phyloP scores from a whole-genome alignment of 2,797 vertebrate species.

The Sternotherus odoratus region DNA sequence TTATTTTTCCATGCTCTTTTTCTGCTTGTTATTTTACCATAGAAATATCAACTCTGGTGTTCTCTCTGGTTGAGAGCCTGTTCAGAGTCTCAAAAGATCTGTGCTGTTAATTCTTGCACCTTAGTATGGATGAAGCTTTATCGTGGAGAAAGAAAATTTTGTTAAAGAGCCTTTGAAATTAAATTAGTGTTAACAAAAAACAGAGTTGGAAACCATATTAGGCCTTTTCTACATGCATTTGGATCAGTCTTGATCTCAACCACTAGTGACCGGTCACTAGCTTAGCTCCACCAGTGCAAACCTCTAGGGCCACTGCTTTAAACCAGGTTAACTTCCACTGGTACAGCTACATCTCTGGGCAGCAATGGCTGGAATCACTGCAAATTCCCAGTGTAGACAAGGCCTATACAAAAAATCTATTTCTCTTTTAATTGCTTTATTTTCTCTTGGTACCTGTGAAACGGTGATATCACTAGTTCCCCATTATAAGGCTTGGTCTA shows the following conservation, averaged over 20 bases:
- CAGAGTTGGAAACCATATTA: not conserved
- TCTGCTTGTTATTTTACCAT: not conserved
- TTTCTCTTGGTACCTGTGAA: not conserved
- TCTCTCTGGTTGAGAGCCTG: not conserved
- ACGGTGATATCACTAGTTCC: not conserved
- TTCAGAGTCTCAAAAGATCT: not conserved
- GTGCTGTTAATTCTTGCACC: not conserved
- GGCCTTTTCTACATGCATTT: not conserved
- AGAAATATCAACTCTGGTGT: not conserved
- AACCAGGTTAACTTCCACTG: not conserved
- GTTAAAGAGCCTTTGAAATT: not conserved
- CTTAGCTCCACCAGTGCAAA: not conserved
- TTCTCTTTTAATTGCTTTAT: not conserved
- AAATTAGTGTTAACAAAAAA: not conserved
- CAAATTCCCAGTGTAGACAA: not conserved
- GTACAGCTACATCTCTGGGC: not conserved
- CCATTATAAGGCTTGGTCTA: not conserved
- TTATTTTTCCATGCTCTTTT: not conserved
- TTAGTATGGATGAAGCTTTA: accelerated
- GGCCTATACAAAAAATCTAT: not conserved
- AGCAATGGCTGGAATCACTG: not conserved
- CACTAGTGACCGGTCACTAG: not conserved
- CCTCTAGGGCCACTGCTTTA: not conserved
- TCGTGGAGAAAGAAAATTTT: not conserved
- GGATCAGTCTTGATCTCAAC: not conserved